Percentiles rank a stretch among this genome's conserved stretches.
phyloP scores from a whole-genome alignment of 1,140 invertebrate genomes.

The Micrasema minimum region DNA sequence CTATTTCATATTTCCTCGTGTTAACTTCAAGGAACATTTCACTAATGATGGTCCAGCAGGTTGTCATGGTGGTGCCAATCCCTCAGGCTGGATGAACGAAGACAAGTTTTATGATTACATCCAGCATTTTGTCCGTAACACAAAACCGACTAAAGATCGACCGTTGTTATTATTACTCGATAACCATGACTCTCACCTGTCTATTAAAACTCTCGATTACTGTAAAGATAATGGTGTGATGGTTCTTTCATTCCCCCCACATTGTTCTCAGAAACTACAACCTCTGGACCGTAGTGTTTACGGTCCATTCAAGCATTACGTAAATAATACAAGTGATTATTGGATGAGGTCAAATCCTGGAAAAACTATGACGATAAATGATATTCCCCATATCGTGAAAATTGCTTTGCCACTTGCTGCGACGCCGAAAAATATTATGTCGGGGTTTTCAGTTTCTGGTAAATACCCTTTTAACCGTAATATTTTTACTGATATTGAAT shows the following conservation, averaged over 20 bases:
- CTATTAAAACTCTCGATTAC: conserved; percentile 49
- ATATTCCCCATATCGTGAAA: conserved; percentile 60
- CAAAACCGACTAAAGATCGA: conserved; percentile 51
- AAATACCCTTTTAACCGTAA: conserved; percentile 59
- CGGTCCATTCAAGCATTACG: conserved; percentile 59
- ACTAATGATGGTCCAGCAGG: conserved; percentile 61
- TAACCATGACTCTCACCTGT: conserved; percentile 8
- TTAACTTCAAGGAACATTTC: conserved; percentile 60
- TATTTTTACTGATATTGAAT: too few species aligned
- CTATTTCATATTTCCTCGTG: conserved; percentile 60
- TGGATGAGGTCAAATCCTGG: conserved; percentile 64
- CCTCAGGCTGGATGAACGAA: conserved; percentile 61
- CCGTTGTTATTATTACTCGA: neutral
- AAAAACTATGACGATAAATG: conserved; percentile 65
- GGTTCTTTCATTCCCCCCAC: conserved; percentile 57
- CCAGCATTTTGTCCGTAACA: conserved; percentile 57
- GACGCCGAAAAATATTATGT: conserved; percentile 60
- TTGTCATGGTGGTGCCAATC: conserved; percentile 56
- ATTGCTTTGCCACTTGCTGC: conserved; percentile 58
- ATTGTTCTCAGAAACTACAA: conserved; percentile 58
- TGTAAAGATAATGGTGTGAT: conserved; percentile 57
- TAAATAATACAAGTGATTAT: conserved; percentile 57
- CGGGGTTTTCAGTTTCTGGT: conserved; percentile 60
- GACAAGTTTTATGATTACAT: conserved; percentile 56
- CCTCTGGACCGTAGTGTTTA: conserved; percentile 59